Percentiles rank a stretch among this genome's conserved stretches.
phyloP scores from a whole-genome alignment of 1,140 invertebrate species.

The Cyrtorhinus lividipennis region DNA sequence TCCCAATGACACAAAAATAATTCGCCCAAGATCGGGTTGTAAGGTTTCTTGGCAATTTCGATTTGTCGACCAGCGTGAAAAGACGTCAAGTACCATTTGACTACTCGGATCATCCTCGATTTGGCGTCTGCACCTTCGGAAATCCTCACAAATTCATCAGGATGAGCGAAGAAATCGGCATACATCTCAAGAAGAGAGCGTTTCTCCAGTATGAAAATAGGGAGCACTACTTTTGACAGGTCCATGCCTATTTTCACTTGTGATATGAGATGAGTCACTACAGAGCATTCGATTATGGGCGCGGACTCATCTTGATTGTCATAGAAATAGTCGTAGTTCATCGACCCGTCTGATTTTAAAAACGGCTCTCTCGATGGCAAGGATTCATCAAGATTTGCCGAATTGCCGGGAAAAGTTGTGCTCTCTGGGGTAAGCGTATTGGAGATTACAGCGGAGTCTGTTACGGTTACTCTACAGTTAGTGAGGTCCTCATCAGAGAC shows the following conservation, averaged over 20 bases:
- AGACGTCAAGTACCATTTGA: slow-evolving; percentile 89
- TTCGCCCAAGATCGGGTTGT: slow-evolving; percentile 92
- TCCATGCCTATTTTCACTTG: slow-evolving; percentile 98
- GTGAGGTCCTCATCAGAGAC: too few species aligned
- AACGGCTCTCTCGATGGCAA: too few species aligned
- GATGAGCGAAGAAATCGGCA: slow-evolving; percentile 96
- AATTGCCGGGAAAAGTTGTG: too few species aligned
- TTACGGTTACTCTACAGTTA: too few species aligned
- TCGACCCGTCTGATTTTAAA: too few species aligned
- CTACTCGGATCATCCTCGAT: slow-evolving; percentile 83
- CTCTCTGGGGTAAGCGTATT: not conserved
- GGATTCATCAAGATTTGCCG: too few species aligned
- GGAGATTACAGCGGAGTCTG: too few species aligned
- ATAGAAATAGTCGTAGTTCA: slow-evolving; percentile 32
- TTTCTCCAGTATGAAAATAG: slow-evolving; percentile 88
- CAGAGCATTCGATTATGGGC: slow-evolving; percentile 45
- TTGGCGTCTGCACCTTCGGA: slow-evolving; percentile 61
- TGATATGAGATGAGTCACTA: slow-evolving; percentile 83
- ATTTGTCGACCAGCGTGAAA: slow-evolving; percentile 92
- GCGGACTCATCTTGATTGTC: slow-evolving; percentile 50
- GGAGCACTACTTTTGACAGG: slow-evolving; percentile 88
- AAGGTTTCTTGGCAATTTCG: slow-evolving; percentile 90
- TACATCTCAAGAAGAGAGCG: slow-evolving; percentile 94
- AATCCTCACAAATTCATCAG: slow-evolving; percentile 88
- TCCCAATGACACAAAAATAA: slow-evolving; percentile 83